A percentile compares a stretch with the other conserved stretches of the same genome.
These are phyloP conservation scores for Ondatra zibethicus DNA, from an alignment of 2,113 vertebrate species.

Conservation along the genomic window DNA sequence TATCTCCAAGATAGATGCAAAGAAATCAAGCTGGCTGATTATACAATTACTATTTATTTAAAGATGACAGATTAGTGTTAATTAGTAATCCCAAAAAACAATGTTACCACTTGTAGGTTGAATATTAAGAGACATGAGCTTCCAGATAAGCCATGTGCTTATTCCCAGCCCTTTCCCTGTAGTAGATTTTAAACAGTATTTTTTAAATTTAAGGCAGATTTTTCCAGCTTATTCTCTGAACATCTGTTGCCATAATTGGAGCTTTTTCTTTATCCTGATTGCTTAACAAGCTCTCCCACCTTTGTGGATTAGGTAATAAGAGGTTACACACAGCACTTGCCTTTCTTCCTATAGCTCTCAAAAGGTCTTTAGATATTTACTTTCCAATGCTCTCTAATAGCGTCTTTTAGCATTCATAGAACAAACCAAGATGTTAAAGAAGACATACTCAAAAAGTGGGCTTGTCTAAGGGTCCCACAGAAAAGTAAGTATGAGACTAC, in stretches of 20 bases:
- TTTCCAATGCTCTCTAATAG: conserved; percentile 30
- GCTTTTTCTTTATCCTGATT: conserved; percentile 51
- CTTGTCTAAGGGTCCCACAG: background rate
- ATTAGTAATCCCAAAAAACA: conserved; percentile 32
- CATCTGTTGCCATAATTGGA: conserved; percentile 23
- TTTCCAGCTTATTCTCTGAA: conserved; percentile 44
- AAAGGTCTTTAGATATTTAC: conserved; percentile 10
- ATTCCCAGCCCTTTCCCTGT: conserved; percentile 26
- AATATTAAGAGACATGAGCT: conserved; percentile 54
- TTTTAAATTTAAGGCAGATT: conserved; percentile 38
- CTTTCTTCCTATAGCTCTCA: background rate
- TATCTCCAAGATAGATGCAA: conserved; percentile 61
- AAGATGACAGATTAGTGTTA: conserved; percentile 52
- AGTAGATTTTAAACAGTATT: conserved; percentile 52
- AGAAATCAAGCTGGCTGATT: conserved; percentile 59
- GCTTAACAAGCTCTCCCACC: conserved; percentile 55
- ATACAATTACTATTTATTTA: conserved; percentile 30
- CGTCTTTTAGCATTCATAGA: conserved; percentile 46
- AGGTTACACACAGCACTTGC: background rate
- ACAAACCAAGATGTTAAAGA: conserved; percentile 38
- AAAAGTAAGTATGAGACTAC: conserved; percentile 38
- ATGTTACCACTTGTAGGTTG: conserved; percentile 54
- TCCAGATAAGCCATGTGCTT: conserved; percentile 3
- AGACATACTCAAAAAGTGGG: conserved; percentile 28
- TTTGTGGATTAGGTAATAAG: conserved; percentile 29